A percentile compares a stretch with the other conserved stretches of the same genome.
phyloP scores from a whole-genome alignment of 2,797 vertebrate genomes.

The Tragopan temminckii region DNA sequence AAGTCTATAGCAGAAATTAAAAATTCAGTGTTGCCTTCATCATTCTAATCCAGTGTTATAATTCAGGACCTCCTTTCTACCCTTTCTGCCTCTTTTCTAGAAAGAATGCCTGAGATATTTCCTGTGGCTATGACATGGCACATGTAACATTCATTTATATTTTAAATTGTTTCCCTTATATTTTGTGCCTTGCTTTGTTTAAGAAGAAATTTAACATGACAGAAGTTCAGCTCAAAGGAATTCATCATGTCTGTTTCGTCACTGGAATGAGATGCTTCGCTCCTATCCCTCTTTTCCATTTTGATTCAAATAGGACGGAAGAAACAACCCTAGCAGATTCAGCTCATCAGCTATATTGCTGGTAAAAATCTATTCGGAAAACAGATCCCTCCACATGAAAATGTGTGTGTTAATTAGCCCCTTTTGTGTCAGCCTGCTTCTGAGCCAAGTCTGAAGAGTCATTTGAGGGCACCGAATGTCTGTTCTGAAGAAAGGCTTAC shows the following conservation, averaged over 20 bases:
- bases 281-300: slow-evolving; percentile 50
- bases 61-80: neutral
- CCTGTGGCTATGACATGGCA: neutral
- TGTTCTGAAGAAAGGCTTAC: slow-evolving; percentile 56
- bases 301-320: slow-evolving; percentile 67
- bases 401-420: slow-evolving; percentile 67
- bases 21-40: neutral
- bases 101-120: neutral
- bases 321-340: slow-evolving; percentile 64
- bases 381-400: slow-evolving; percentile 78
- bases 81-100: neutral
- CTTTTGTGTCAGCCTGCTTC: slow-evolving; percentile 64
- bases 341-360: slow-evolving; percentile 68
- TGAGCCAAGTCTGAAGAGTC: slow-evolving; percentile 73
- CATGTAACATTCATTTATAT: neutral
- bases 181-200: neutral
- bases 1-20: neutral
- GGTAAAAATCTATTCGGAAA: slow-evolving; percentile 71
- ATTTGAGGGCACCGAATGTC: slow-evolving; percentile 63
- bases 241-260: slow-evolving; percentile 9
- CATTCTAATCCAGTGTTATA: neutral
- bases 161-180: neutral
- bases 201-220: slow-evolving; percentile 21
- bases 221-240: slow-evolving; percentile 26
- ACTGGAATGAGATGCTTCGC: slow-evolving; percentile 43